Evolutionary conservation across 1,140 invertebrate species (phyloP).

Genomic region (Lepidurus packardi): DNA sequence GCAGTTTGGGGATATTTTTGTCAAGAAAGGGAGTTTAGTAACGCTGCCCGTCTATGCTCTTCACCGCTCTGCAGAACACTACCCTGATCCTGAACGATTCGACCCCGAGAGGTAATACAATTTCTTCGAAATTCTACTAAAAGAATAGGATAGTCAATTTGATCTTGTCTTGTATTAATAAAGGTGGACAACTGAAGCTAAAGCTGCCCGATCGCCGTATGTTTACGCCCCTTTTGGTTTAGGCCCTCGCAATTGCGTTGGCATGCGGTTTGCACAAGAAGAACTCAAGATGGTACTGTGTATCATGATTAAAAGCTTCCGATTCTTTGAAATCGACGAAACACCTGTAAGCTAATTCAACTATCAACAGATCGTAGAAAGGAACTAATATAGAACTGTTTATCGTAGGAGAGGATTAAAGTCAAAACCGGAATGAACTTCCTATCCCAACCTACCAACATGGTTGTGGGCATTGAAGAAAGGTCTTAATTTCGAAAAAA

Average conservation of each 20-base stretch:
- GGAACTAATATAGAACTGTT: neutral
- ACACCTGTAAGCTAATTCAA: conserved; percentile 12
- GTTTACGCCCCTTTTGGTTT: conserved; percentile 46
- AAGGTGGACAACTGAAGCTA: conserved; percentile 32
- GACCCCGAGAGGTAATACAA: conserved; percentile 54
- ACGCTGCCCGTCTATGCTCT: conserved; percentile 56
- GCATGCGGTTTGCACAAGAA: conserved; percentile 43
- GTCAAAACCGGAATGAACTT: neutral
- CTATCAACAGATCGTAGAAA: neutral
- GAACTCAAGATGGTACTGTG: conserved; percentile 33
- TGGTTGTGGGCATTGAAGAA: neutral
- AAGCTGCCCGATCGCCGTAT: conserved; percentile 38
- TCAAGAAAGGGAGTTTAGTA: conserved; percentile 52
- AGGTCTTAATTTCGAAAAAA: neutral
- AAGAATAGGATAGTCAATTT: neutral
- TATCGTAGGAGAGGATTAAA: conserved; percentile 6
- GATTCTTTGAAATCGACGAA: conserved; percentile 28
- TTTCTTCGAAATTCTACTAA: too few relatives aligned
- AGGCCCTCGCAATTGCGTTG: conserved; percentile 49
- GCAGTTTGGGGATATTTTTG: conserved; percentile 39
- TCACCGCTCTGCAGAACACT: conserved; percentile 55
- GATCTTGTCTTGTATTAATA: neutral
- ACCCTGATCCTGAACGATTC: conserved; percentile 55
- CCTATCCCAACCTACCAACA: neutral
- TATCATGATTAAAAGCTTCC: conserved; percentile 25